Conservation (phyloP, 1,140 invertebrate genomes). For the Drosophila littoralis region DNA sequence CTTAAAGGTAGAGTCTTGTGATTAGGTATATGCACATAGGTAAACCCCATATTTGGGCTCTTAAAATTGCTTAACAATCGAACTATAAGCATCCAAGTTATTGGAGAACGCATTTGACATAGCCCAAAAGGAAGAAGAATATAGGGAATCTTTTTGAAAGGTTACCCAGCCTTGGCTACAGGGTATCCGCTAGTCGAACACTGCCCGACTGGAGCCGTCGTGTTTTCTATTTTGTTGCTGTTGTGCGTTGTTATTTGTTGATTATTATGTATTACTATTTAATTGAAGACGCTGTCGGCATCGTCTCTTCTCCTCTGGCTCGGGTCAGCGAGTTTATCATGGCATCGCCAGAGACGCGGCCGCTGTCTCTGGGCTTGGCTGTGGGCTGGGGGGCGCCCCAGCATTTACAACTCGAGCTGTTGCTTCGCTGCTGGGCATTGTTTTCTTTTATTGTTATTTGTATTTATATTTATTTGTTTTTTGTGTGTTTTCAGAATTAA, state of each 20-base stretch:
- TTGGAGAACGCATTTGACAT: too few species aligned
- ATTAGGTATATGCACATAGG: too few species aligned
- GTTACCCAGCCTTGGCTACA: background rate
- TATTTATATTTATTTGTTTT: background rate
- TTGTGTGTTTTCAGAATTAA: constrained; percentile 8
- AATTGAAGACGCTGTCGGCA: constrained; percentile 62
- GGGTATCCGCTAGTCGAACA: background rate
- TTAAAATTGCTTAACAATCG: too few species aligned
- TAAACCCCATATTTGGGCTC: too few species aligned
- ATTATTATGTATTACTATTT: constrained; percentile 78
- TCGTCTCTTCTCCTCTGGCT: constrained; percentile 30
- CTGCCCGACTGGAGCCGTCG: background rate
- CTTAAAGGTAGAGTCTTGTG: too few species aligned
- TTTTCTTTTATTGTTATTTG: background rate
- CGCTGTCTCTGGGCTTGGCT: background rate
- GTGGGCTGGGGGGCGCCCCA: background rate
- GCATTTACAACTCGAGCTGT: constrained; percentile 21
- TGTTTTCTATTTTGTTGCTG: constrained; percentile 8
- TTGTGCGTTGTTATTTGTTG: constrained; percentile 32
- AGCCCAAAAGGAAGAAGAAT: too few species aligned
- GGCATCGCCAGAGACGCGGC: constrained; percentile 8
- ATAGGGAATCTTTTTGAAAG: too few species aligned
- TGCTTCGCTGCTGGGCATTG: constrained; percentile 14
- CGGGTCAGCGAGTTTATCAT: constrained; percentile 70
- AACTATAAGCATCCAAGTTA: too few species aligned